These are phyloP conservation scores for Anguilla obscura DNA, from an alignment of 2,797 vertebrate genomes.

Conservation along the genomic window DNA sequence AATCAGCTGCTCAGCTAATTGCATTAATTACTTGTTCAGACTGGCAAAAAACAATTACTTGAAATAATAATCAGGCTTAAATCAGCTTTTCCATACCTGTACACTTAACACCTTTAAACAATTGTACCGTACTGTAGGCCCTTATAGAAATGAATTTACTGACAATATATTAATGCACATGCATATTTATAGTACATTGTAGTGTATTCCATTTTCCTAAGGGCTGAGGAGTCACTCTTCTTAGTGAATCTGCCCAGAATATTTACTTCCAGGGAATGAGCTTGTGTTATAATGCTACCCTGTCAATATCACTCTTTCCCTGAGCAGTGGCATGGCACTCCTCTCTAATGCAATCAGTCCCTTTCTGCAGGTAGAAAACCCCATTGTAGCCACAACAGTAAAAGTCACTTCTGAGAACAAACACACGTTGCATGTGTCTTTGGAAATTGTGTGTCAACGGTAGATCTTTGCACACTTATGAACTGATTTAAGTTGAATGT, in stretches of 20 bases:
- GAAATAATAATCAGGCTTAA: not conserved
- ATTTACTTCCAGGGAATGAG: not conserved
- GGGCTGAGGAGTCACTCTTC: too few species aligned
- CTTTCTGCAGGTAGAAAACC: not conserved
- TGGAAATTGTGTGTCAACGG: not conserved
- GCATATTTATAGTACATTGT: too few species aligned
- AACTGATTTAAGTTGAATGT: not conserved
- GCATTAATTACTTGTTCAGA: too few species aligned
- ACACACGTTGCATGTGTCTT: not conserved
- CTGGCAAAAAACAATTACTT: not conserved
- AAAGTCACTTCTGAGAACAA: not conserved
- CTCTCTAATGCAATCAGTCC: not conserved
- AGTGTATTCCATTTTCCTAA: too few species aligned
- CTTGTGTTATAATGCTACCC: not conserved
- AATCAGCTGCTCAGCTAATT: too few species aligned
- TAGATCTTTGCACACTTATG: not conserved
- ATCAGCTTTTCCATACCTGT: not conserved
- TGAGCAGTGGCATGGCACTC: not conserved
- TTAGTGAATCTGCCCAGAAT: not conserved
- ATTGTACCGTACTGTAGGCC: not conserved
- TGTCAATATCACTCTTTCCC: not conserved
- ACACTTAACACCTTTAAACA: not conserved
- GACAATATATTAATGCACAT: too few species aligned
- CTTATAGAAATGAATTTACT: not conserved
- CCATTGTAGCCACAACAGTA: not conserved